A percentile compares a stretch with the other conserved stretches of the same genome.
Conservation (phyloP, 2,113 vertebrate genomes). For the Chloroceryle aenea region DNA sequence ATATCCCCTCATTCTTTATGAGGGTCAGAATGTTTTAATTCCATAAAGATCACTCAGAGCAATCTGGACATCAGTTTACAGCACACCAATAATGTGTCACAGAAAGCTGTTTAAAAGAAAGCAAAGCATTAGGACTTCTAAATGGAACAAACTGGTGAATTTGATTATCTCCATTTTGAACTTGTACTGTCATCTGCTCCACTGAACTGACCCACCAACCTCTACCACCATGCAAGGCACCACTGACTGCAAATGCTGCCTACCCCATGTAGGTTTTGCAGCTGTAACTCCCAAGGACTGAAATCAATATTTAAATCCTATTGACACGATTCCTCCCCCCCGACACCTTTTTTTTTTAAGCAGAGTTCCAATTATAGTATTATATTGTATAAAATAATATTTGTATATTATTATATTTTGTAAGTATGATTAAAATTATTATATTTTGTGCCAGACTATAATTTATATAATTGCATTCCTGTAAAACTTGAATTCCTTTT, state of each 20-base stretch:
- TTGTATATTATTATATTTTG: neutral
- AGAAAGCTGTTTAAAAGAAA: neutral
- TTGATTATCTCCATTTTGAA: neutral
- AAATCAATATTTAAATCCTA: constrained; percentile 10
- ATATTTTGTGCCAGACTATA: neutral
- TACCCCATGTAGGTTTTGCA: neutral
- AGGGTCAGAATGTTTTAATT: neutral
- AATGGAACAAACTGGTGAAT: neutral
- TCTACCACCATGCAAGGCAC: neutral
- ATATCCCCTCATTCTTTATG: neutral
- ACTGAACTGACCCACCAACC: neutral
- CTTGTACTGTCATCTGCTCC: neutral
- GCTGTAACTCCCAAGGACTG: neutral
- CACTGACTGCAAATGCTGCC: neutral
- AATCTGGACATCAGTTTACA: neutral
- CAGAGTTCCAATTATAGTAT: neutral
- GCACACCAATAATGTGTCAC: neutral
- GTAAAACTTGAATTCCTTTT: constrained; percentile 53
- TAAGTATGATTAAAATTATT: neutral
- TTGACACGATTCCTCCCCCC: neutral
- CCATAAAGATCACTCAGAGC: neutral
- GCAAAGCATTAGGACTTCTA: neutral
- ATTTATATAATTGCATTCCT: constrained; percentile 35
- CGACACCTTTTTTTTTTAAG: neutral
- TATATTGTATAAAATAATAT: neutral